These are phyloP conservation scores for Thamnophis elegans DNA, from an alignment of 2,797 vertebrate genomes.

Conservation along the genomic window DNA sequence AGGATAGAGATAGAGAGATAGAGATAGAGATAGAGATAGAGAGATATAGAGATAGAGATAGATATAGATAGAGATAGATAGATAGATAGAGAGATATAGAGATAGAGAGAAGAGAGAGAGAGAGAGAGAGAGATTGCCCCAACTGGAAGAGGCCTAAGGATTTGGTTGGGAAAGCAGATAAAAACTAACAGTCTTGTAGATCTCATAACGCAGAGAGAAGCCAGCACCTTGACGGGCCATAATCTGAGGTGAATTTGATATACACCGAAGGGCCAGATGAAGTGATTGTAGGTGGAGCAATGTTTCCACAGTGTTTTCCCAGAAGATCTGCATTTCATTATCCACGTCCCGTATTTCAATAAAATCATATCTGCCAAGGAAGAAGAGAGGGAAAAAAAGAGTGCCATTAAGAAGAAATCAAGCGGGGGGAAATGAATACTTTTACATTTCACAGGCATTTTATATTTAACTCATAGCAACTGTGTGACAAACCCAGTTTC, in stretches of 20 bases:
- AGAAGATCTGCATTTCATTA: constrained; percentile 86
- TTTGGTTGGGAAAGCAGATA: background rate
- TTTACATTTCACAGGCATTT: background rate
- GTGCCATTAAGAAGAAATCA: background rate
- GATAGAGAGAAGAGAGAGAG: too few species aligned
- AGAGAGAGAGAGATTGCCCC: too few species aligned
- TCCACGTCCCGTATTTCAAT: constrained; percentile 95
- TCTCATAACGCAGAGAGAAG: constrained; percentile 98
- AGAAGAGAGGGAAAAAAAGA: constrained; percentile 17
- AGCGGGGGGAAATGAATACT: background rate
- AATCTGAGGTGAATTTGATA: constrained; percentile 94
- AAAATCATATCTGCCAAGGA: constrained; percentile 86
- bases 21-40: too few species aligned
- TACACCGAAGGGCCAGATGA: constrained; percentile 90
- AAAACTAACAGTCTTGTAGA: constrained; percentile 91
- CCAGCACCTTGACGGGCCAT: constrained; percentile 95
- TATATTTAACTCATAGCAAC: background rate
- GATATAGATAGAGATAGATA: too few species aligned
- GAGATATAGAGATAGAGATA: too few species aligned
- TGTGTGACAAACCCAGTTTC: background rate
- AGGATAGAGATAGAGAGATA: too few species aligned
- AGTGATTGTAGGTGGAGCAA: constrained; percentile 93
- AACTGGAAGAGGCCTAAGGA: background rate
- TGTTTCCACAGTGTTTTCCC: constrained; percentile 96
- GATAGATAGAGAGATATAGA: too few species aligned